These are phyloP conservation scores for Lophius americanus DNA, from an alignment of 2,797 vertebrate species.

Conservation along the genomic window DNA sequence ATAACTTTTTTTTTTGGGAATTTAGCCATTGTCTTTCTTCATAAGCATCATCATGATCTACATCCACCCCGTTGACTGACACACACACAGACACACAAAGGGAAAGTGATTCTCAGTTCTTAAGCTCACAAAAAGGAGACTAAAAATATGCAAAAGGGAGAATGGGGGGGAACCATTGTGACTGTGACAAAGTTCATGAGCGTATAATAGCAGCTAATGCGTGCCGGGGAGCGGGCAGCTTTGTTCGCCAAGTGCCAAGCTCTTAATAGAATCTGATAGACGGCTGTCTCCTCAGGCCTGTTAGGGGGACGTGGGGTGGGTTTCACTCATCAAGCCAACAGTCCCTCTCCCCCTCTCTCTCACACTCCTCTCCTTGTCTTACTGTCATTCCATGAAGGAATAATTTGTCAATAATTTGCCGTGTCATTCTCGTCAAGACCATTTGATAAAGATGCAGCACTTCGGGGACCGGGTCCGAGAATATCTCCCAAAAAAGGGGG, in stretches of 20 bases:
- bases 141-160: constrained; percentile 42
- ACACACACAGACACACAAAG: constrained; percentile 11
- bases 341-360: constrained; percentile 17
- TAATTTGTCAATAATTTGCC: constrained; percentile 88
- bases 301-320: constrained; percentile 50
- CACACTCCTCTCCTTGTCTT: constrained; percentile 59
- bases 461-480: constrained; percentile 68
- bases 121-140: constrained; percentile 56
- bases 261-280: constrained; percentile 86
- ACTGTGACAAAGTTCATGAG: constrained; percentile 79
- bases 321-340: constrained; percentile 62
- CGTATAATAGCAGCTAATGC: constrained; percentile 79
- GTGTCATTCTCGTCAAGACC: constrained; percentile 82
- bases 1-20: background rate
- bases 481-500: constrained; percentile 65
- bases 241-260: constrained; percentile 79
- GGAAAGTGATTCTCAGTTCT: constrained; percentile 44
- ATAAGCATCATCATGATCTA: constrained; percentile 16
- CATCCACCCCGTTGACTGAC: constrained; percentile 8
- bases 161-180: constrained; percentile 60
- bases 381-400: constrained; percentile 79
- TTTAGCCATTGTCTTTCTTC: background rate
- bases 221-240: constrained; percentile 67
- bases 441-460: constrained; percentile 77
- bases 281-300: constrained; percentile 76